These are phyloP conservation scores for Cerceris ruficornis DNA, from an alignment of 2,888 invertebrate genomes.

Conservation along the genomic window DNA sequence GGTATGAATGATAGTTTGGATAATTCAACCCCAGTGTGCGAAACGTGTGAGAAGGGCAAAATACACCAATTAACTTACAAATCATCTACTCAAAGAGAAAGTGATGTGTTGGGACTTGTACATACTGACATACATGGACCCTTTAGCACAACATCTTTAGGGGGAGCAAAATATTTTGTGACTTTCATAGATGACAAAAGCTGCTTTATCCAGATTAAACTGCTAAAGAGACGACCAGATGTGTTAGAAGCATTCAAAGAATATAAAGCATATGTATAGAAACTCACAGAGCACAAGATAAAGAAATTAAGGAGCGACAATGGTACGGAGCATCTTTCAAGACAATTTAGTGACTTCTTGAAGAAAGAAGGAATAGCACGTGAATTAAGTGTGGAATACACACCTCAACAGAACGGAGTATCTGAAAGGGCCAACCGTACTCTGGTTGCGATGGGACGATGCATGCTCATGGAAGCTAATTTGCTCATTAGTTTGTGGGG, in stretches of 20 bases:
- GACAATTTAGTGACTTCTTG: conserved; percentile 37
- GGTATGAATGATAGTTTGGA: neutral
- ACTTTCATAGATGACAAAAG: conserved; percentile 50
- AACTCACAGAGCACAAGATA: conserved; percentile 39
- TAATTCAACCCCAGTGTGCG: neutral
- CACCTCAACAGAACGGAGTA: conserved; percentile 70
- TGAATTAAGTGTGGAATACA: conserved; percentile 62
- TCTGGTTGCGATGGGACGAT: conserved; percentile 65
- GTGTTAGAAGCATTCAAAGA: conserved; percentile 34
- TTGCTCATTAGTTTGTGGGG: conserved; percentile 67
- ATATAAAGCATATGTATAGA: conserved; percentile 41
- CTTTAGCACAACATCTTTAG: neutral
- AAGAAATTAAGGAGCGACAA: conserved; percentile 49
- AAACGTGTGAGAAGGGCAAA: conserved; percentile 1
- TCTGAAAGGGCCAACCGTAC: conserved; percentile 70
- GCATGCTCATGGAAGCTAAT: conserved; percentile 61
- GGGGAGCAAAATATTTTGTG: conserved; percentile 33
- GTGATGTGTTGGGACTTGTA: neutral
- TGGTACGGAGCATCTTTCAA: conserved; percentile 48
- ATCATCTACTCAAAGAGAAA: neutral
- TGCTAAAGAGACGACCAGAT: conserved; percentile 31
- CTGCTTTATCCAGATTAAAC: conserved; percentile 24
- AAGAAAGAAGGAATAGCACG: conserved; percentile 38
- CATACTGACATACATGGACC: conserved; percentile 25
- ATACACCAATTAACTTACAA: conserved; percentile 9